These are phyloP conservation scores for Seladonia tumulorum DNA, from an alignment of 2,888 invertebrate genomes.

Conservation along the genomic window DNA sequence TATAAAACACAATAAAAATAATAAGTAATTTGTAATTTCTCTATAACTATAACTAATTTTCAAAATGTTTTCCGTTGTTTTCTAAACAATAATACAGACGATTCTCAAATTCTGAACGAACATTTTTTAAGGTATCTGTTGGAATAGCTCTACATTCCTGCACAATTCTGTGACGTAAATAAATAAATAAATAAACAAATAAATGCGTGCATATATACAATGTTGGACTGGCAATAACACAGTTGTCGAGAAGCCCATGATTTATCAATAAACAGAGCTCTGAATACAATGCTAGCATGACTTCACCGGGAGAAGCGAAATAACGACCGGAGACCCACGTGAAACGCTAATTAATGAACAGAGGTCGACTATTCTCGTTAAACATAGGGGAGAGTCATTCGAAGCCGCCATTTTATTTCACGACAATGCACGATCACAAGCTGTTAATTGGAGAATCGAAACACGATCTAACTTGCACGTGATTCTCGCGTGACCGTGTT, in stretches of 20 bases:
- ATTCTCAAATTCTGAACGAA: too few relatives aligned
- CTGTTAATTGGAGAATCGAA: conserved; percentile 55
- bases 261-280: neutral
- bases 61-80: too few relatives aligned
- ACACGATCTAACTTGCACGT: conserved; percentile 43
- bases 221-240: neutral
- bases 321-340: conserved; percentile 22
- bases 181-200: neutral
- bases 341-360: conserved; percentile 50
- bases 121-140: too few relatives aligned
- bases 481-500: conserved; percentile 44
- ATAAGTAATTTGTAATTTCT: too few relatives aligned
- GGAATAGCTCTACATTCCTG: too few relatives aligned
- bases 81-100: too few relatives aligned
- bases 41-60: too few relatives aligned
- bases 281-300: neutral
- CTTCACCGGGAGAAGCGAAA: neutral
- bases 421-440: conserved; percentile 34
- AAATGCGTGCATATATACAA: neutral
- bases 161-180: neutral
- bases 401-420: conserved; percentile 45
- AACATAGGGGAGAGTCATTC: conserved; percentile 32
- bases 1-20: too few relatives aligned
- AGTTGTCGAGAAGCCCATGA: neutral
- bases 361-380: conserved; percentile 37